Conservation (phyloP, 2,113 vertebrate genomes). For the Paracanthobrama guichenoti region DNA sequence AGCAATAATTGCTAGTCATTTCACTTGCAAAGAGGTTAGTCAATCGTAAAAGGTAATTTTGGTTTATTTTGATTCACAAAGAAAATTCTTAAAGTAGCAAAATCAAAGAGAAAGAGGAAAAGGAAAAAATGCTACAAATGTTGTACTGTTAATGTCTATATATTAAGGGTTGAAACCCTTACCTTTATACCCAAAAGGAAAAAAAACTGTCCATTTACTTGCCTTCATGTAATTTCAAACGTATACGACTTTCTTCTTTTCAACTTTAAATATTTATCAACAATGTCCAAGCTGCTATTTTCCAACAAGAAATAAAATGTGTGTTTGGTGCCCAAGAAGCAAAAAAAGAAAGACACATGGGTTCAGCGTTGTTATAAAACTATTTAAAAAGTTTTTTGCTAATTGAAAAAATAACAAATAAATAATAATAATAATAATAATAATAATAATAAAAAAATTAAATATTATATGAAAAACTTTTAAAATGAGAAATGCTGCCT, state of each 20-base stretch:
- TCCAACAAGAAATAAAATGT: neutral
- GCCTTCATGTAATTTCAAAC: neutral
- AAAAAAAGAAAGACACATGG: no score
- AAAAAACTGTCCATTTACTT: no score
- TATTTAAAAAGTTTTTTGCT: no score
- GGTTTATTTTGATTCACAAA: neutral
- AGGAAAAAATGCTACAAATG: neutral
- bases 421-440: no score
- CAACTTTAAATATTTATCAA: neutral
- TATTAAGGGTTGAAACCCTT: neutral
- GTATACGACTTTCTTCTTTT: neutral
- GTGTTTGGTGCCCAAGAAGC: neutral
- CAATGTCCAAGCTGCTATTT: no score
- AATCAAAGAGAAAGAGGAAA: neutral
- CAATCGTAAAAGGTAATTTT: neutral
- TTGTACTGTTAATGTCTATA: neutral
- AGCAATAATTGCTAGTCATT: neutral
- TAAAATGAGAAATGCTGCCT: no score
- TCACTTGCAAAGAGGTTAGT: neutral
- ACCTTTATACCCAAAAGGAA: no score
- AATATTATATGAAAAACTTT: no score
- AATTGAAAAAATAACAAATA: no score
- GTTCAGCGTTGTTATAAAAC: no score
- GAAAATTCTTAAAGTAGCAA: neutral
- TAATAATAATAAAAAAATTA: no score